These are phyloP conservation scores for Hystrix brachyura DNA, from an alignment of 2,113 vertebrate species.

Conservation along the genomic window DNA sequence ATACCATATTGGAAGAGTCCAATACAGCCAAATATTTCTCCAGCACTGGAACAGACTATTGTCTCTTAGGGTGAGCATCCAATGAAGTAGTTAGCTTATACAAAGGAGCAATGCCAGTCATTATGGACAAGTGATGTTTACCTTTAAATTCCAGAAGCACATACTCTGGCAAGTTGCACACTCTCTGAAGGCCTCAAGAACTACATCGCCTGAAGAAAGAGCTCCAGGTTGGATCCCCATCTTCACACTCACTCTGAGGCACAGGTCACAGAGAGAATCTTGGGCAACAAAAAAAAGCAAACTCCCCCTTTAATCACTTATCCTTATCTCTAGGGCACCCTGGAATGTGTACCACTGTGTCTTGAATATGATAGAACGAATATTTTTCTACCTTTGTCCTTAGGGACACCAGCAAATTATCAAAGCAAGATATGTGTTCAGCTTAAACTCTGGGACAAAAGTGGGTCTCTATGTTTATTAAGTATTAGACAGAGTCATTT, in stretches of 20 bases:
- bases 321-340: too few relatives aligned
- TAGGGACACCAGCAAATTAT: not conserved
- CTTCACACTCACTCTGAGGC: not conserved
- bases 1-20: not conserved
- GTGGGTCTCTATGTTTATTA: not conserved
- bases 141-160: not conserved
- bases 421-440: not conserved
- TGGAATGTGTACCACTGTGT: not conserved
- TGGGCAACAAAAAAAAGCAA: not conserved
- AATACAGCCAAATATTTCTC: not conserved
- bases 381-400: not conserved
- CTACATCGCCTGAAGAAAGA: not conserved
- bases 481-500: not conserved
- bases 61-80: not conserved
- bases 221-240: not conserved
- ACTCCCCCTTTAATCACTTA: not conserved
- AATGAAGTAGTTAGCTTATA: not conserved
- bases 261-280: not conserved
- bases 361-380: not conserved
- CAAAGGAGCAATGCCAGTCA: not conserved
- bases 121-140: not conserved
- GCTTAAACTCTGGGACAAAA: slow-evolving; percentile 1
- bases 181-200: not conserved
- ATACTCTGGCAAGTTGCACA: not conserved
- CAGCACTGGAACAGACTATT: not conserved